These are phyloP conservation scores for Merluccius polli DNA, from an alignment of 2,797 vertebrate genomes.

Conservation along the genomic window DNA sequence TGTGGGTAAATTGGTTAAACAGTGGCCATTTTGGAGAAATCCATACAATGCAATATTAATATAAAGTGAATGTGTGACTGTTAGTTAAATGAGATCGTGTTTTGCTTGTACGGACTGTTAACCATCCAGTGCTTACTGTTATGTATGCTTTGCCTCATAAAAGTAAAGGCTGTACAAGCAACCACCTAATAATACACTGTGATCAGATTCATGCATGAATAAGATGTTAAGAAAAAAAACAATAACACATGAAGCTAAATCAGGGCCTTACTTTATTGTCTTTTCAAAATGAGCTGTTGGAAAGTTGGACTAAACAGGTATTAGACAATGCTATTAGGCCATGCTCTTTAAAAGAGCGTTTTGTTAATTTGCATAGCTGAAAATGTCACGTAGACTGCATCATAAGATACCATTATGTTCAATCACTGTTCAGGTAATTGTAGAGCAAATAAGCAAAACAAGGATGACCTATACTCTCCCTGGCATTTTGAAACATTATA, in stretches of 20 bases:
- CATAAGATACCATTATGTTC: conserved; percentile 44
- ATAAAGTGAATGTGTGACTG: not conserved
- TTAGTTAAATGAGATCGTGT: not conserved
- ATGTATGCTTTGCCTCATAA: not conserved
- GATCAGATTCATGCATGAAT: not conserved
- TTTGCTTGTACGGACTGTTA: not conserved
- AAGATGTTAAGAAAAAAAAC: not conserved
- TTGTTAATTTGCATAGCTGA: conserved; percentile 38
- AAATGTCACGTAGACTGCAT: conserved; percentile 48
- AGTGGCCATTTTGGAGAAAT: not conserved
- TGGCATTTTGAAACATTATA: conserved; percentile 47
- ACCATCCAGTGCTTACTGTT: not conserved
- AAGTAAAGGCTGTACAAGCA: not conserved
- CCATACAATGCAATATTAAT: not conserved
- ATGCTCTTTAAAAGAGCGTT: conserved; percentile 13
- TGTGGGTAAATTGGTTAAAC: not conserved
- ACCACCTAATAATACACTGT: not conserved
- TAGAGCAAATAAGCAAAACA: conserved; percentile 35
- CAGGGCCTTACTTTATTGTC: not conserved
- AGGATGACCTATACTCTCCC: conserved; percentile 32
- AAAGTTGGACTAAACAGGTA: not conserved
- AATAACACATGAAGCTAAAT: not conserved
- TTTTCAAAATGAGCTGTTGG: not conserved
- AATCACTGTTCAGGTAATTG: conserved; percentile 44
- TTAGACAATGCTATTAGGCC: not conserved